These are phyloP conservation scores for Colletes latitarsis DNA, from an alignment of 1,140 invertebrate species.

Conservation along the genomic window DNA sequence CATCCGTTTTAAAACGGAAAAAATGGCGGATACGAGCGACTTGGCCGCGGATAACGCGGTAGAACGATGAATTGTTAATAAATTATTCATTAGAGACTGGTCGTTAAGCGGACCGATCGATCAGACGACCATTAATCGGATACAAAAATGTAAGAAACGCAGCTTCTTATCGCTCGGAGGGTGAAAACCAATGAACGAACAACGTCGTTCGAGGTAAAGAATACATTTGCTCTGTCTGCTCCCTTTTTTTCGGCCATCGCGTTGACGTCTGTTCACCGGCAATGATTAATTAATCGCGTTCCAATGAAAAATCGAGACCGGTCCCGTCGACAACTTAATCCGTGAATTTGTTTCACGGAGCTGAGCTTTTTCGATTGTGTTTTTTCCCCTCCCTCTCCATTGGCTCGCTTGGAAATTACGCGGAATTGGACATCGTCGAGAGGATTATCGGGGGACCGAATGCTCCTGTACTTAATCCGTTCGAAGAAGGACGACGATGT, in stretches of 20 bases:
- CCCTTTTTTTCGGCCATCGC: conserved; percentile 17
- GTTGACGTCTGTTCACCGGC: conserved; percentile 35
- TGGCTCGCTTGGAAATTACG: conserved; percentile 23
- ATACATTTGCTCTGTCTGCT: conserved; percentile 30
- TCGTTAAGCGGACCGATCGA: conserved; percentile 42
- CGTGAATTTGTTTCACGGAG: conserved; percentile 3
- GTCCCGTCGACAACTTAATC: conserved; percentile 1
- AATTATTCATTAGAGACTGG: conserved; percentile 62
- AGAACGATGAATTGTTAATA: conserved; percentile 64
- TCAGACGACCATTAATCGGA: conserved; percentile 55
- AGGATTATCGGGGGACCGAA: conserved; percentile 17
- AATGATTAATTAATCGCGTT: conserved; percentile 51
- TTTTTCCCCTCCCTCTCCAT: not conserved
- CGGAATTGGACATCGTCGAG: conserved; percentile 14
- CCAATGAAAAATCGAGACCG: conserved; percentile 3
- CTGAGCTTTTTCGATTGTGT: not conserved
- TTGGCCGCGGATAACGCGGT: too few species aligned
- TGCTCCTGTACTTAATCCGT: conserved; percentile 27
- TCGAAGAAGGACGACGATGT: conserved; percentile 25
- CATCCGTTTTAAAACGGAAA: too few species aligned
- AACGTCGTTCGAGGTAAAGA: conserved; percentile 18
- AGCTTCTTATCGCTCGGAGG: conserved; percentile 40
- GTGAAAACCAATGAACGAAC: not conserved
- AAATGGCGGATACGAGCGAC: too few species aligned
- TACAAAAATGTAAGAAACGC: conserved; percentile 51